These are phyloP conservation scores for Scomberomorus guttatus DNA, from an alignment of 2,797 vertebrate genomes.

Conservation along the genomic window DNA sequence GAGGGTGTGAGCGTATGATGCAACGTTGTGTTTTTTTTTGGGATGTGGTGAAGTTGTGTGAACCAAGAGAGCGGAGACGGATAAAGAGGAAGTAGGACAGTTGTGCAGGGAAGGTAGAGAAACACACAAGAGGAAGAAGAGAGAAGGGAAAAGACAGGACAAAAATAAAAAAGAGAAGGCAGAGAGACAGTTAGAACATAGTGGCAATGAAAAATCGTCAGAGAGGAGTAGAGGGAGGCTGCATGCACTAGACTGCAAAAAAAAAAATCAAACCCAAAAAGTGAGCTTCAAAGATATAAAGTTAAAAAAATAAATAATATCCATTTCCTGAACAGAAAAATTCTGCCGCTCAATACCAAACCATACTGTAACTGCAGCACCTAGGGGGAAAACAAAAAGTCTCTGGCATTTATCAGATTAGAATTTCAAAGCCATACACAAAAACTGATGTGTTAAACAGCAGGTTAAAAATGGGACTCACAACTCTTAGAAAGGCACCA, in stretches of 20 bases:
- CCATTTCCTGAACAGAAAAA: conserved; percentile 34
- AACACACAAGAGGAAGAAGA: conserved; percentile 43
- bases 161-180: conserved; percentile 67
- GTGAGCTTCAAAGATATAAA: conserved; percentile 32
- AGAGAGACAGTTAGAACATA: conserved; percentile 69
- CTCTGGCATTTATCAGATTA: conserved; percentile 56
- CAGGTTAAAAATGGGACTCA: conserved; percentile 40
- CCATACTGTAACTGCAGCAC: conserved; percentile 41
- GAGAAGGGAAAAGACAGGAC: conserved; percentile 54
- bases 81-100: conserved; percentile 45
- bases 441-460: conserved; percentile 41
- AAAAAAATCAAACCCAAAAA: conserved; percentile 50
- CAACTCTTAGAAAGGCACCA: conserved; percentile 18
- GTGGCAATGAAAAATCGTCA: conserved; percentile 6
- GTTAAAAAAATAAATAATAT: conserved; percentile 22
- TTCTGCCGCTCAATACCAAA: conserved; percentile 52
- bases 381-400: conserved; percentile 41
- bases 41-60: conserved; percentile 19
- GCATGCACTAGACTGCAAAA: conserved; percentile 76
- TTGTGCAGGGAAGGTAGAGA: conserved; percentile 6
- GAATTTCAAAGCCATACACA: conserved; percentile 48
- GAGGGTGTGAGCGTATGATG: conserved; percentile 30
- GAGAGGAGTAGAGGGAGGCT: conserved; percentile 33
- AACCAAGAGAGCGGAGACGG: conserved; percentile 15
- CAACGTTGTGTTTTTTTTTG: conserved; percentile 5